Evolutionary conservation across 35 echinoderm and acorn worm species (phyloP).

Genomic region (Ophiothrix spiculata): DNA sequence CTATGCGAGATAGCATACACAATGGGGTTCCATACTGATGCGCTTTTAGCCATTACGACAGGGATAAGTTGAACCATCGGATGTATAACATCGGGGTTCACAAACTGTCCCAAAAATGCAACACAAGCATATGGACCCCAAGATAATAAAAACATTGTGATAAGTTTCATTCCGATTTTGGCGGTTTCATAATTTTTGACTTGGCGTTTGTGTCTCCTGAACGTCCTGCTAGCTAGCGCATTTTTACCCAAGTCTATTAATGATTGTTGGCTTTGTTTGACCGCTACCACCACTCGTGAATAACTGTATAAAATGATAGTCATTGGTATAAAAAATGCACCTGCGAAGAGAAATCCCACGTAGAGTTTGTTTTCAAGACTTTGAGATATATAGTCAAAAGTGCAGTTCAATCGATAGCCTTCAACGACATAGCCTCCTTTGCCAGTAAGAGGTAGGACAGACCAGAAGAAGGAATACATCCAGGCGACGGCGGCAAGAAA

Average conservation of each 20-base stretch:
- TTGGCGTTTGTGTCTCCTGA: background rate
- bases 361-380: background rate
- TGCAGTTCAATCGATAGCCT: constrained; percentile 12
- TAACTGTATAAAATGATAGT: constrained; percentile 7
- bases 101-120: background rate
- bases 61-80: background rate
- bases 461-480: constrained; percentile 15
- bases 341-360: background rate
- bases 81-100: background rate
- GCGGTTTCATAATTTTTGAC: constrained; percentile 6
- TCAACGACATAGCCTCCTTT: constrained; percentile 11
- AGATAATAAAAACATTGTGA: constrained; percentile 16
- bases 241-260: background rate
- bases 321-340: constrained; percentile 4
- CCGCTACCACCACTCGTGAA: background rate
- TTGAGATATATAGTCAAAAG: constrained; percentile 16
- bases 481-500: background rate
- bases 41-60: constrained; percentile 26
- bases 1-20: constrained; percentile 25
- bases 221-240: background rate
- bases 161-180: constrained; percentile 10
- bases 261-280: background rate
- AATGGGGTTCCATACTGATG: constrained; percentile 18
- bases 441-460: background rate
- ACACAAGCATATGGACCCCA: constrained; percentile 24